Evolutionary conservation across 2,113 vertebrate genomes (phyloP).

Genomic region (Mirza zaza): DNA sequence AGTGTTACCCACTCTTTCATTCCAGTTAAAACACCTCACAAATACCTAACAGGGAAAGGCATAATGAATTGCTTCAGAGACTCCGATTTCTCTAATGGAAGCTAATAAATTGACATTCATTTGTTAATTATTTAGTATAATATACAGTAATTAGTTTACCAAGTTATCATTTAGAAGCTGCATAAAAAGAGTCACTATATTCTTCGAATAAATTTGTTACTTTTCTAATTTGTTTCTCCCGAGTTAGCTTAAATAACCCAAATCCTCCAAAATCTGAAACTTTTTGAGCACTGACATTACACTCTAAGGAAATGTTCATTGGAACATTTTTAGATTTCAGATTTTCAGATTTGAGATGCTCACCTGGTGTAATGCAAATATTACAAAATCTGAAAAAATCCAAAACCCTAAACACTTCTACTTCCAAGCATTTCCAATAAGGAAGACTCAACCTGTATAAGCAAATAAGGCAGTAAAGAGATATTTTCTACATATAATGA

Average conservation of each 20-base stretch:
- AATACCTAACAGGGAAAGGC: neutral
- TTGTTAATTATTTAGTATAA: neutral
- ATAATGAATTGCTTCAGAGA: neutral
- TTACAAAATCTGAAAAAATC: neutral
- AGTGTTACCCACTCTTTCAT: neutral
- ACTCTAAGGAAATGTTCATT: neutral
- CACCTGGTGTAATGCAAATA: neutral
- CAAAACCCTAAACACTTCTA: neutral
- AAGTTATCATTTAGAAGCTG: neutral
- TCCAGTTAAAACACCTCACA: neutral
- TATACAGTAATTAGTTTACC: neutral
- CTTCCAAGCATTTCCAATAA: neutral
- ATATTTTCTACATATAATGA: constrained; percentile 25
- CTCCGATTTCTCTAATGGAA: neutral
- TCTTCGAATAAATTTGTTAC: constrained; percentile 23
- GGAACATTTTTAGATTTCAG: neutral
- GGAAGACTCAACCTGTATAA: neutral
- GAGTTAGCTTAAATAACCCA: neutral
- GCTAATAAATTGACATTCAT: neutral
- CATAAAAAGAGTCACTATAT: neutral
- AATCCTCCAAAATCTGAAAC: neutral
- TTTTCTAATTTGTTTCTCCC: constrained; percentile 26
- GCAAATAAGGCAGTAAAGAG: neutral
- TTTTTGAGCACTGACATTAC: neutral
- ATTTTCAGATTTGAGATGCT: neutral